Percentiles rank a stretch among this genome's conserved stretches.
These are phyloP conservation scores for Botrylloides violaceus DNA, from an alignment of 23 tunicate genomes.

Conservation along the genomic window DNA sequence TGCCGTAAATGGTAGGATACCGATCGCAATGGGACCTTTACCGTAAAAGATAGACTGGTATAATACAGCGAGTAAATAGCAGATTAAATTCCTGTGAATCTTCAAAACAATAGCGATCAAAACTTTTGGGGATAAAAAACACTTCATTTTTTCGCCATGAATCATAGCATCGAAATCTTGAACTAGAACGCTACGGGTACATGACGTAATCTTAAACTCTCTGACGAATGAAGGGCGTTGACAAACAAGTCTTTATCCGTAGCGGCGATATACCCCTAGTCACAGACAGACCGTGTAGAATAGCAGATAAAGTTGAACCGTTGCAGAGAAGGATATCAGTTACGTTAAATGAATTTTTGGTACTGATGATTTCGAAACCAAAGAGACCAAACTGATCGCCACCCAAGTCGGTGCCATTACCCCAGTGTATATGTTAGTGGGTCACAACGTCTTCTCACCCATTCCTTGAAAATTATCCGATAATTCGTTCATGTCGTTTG, in stretches of 20 bases:
- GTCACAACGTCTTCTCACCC: no score
- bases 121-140: background rate
- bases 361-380: background rate
- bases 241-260: no score
- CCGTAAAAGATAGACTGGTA: no score
- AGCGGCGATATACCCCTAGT: no score
- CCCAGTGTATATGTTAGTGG: no score
- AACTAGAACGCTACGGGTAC: background rate
- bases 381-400: background rate
- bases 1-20: no score
- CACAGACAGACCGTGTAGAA: background rate
- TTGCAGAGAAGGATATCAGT: background rate
- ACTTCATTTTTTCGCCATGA: background rate
- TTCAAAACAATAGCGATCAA: no score
- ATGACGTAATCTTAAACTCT: background rate
- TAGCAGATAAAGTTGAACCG: background rate
- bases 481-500: no score
- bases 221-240: background rate
- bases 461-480: no score
- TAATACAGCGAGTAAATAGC: no score
- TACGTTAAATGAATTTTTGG: background rate
- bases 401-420: background rate
- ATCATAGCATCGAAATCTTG: background rate
- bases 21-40: no score
- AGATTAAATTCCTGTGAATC: no score